Percentiles rank a stretch among this genome's conserved stretches.
phyloP scores from a whole-genome alignment of 2,113 vertebrate species.

The Cinclus cinclus region DNA sequence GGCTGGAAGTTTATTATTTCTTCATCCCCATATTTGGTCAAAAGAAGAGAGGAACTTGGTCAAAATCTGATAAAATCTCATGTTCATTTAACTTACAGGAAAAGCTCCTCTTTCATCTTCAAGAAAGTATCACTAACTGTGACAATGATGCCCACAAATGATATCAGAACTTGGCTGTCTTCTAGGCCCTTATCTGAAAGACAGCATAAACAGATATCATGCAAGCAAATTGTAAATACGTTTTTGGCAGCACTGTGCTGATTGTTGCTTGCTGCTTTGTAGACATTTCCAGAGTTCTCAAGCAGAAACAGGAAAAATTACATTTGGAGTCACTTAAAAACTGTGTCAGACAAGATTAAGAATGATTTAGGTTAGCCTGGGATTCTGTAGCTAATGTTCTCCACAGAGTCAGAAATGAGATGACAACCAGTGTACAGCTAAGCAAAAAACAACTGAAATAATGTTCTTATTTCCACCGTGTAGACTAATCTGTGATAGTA shows the following conservation, averaged over 20 bases:
- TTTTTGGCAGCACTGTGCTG: background rate
- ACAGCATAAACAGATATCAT: background rate
- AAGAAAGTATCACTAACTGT: background rate
- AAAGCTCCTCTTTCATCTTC: background rate
- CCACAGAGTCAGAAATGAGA: background rate
- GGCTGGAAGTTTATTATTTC: background rate
- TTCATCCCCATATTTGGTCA: background rate
- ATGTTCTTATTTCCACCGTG: background rate
- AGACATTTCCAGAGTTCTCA: background rate
- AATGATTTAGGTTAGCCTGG: background rate
- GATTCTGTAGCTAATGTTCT: background rate
- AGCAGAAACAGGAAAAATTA: background rate
- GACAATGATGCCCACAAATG: background rate
- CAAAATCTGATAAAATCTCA: background rate
- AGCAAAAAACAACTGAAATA: background rate
- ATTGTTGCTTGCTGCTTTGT: background rate
- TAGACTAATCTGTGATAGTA: background rate
- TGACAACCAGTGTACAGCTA: background rate
- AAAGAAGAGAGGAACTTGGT: background rate
- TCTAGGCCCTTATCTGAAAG: background rate
- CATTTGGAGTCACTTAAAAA: background rate
- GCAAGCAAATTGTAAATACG: background rate
- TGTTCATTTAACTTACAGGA: background rate
- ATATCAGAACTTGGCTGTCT: background rate
- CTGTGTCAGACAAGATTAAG: background rate